Percentiles rank a stretch among this genome's conserved stretches.
Evolutionary conservation across 1,140 invertebrate genomes (phyloP).

Genomic region (Drosophila ambigua): DNA sequence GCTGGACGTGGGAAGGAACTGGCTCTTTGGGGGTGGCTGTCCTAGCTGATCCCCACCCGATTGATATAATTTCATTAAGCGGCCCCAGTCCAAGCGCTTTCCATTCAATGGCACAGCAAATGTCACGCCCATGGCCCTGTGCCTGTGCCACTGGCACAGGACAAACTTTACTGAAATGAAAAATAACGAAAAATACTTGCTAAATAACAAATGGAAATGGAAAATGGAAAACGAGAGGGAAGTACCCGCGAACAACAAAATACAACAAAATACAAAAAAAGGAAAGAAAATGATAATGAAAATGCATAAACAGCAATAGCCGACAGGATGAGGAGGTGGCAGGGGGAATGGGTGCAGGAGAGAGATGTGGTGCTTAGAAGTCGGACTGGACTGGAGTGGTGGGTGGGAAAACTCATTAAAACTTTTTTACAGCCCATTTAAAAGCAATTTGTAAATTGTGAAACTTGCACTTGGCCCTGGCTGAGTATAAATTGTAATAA

Average conservation of each 20-base stretch:
- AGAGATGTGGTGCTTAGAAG: constrained; percentile 31
- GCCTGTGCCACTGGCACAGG: constrained; percentile 21
- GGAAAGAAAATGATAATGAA: constrained; percentile 77
- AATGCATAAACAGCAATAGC: constrained; percentile 67
- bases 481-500: constrained; percentile 54
- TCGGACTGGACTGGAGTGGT: constrained; percentile 20
- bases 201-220: constrained; percentile 70
- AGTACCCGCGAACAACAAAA: constrained; percentile 7
- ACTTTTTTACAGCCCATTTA: constrained; percentile 83
- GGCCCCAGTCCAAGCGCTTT: constrained; percentile 18
- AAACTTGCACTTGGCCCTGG: constrained; percentile 47
- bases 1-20: constrained; percentile 7
- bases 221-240: constrained; percentile 51
- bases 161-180: constrained; percentile 33
- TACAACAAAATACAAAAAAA: constrained; percentile 13
- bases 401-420: constrained; percentile 80
- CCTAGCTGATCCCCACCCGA: constrained; percentile 61
- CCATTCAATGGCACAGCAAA: constrained; percentile 24
- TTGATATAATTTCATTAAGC: constrained; percentile 81
- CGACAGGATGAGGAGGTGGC: not conserved
- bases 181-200: constrained; percentile 49
- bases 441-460: constrained; percentile 83
- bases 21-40: constrained; percentile 33
- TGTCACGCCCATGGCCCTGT: constrained; percentile 43
- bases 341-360: constrained; percentile 5